Evolutionary conservation across 2,113 vertebrate genomes (phyloP).

Genomic region (Opisthocomus hoazin): DNA sequence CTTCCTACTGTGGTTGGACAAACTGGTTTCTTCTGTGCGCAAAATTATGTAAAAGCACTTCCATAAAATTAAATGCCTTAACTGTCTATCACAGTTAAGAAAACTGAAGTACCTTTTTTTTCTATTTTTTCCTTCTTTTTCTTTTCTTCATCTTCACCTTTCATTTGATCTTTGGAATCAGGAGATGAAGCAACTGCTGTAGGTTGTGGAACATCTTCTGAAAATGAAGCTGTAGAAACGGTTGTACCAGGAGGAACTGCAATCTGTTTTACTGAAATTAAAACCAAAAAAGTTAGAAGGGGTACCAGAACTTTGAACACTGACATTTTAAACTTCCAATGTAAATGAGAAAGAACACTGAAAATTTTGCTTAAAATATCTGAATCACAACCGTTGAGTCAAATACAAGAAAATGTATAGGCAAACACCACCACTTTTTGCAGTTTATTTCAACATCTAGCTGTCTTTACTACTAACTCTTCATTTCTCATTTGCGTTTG

Average conservation of each 20-base stretch:
- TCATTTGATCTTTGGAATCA: conserved; percentile 53
- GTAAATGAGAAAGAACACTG: neutral
- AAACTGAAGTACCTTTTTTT: conserved; percentile 83
- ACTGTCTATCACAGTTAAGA: neutral
- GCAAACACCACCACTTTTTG: neutral
- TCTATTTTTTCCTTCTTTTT: conserved; percentile 86
- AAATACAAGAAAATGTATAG: neutral
- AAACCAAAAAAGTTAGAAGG: neutral
- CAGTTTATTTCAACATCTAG: neutral
- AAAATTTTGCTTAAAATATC: neutral
- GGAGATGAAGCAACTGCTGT: conserved; percentile 24
- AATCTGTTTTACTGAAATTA: conserved; percentile 78
- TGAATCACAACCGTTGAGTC: neutral
- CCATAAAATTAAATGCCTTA: neutral
- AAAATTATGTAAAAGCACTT: neutral
- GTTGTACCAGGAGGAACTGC: conserved; percentile 63
- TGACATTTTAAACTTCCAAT: neutral
- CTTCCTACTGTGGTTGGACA: neutral
- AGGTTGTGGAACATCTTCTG: conserved; percentile 33
- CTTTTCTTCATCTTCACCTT: conserved; percentile 75
- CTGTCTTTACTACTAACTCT: neutral
- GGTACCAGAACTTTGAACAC: neutral
- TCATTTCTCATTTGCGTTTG: neutral
- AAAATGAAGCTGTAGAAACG: conserved; percentile 47
- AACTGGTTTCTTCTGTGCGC: neutral